A percentile compares a stretch with the other conserved stretches of the same genome.
phyloP scores from a whole-genome alignment of 2,113 vertebrate species.

The Chrysochloris asiatica region DNA sequence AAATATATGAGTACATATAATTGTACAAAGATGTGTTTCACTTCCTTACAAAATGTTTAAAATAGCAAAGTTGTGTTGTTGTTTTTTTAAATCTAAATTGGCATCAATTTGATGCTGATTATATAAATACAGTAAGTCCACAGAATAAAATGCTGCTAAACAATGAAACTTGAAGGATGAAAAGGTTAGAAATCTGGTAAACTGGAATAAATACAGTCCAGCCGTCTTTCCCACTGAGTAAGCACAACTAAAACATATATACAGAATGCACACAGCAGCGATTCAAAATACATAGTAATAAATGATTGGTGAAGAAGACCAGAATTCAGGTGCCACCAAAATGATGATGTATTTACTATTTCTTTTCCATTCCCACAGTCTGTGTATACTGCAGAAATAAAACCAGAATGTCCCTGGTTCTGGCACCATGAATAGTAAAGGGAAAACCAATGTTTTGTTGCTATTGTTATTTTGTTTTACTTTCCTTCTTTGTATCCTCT shows the following conservation, averaged over 20 bases:
- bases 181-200: too few relatives aligned
- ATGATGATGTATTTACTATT: not conserved
- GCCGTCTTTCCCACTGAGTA: not conserved
- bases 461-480: not conserved
- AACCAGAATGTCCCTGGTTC: not conserved
- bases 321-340: not conserved
- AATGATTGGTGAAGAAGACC: not conserved
- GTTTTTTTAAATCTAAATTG: not conserved
- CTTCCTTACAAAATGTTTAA: not conserved
- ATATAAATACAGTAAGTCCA: not conserved
- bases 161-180: too few relatives aligned
- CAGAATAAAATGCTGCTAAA: not conserved
- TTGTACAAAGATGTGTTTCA: not conserved
- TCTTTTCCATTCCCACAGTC: not conserved
- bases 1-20: not conserved
- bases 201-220: not conserved
- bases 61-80: not conserved
- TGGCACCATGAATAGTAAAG: not conserved
- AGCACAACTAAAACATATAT: not conserved
- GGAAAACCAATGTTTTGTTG: not conserved
- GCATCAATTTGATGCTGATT: not conserved
- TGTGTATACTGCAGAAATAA: rapidly evolving
- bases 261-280: too few relatives aligned
- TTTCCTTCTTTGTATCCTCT: not conserved
- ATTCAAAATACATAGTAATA: not conserved